Base-by-base conservation (phyloP, 1,140 invertebrate genomes). In the Tribolium castaneum region DNA sequence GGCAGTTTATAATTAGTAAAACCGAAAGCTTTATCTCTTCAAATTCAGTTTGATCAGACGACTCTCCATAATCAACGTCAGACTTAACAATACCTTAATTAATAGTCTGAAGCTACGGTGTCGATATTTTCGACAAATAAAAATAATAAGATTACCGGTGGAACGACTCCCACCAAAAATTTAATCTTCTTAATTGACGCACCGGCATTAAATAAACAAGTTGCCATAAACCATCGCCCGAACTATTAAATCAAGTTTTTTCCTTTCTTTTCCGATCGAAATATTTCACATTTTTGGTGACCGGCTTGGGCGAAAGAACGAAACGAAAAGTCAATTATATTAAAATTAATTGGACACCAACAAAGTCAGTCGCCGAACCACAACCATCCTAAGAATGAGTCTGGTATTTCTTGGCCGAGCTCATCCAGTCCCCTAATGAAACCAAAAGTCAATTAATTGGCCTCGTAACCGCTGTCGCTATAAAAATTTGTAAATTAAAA, bases 301-400 rank as follows among this genome's bases (percentile, higher is more conserved):
- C 76, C 30, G 34, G 62, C 50, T 70, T 52, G 54, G 71, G 76
- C 76, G 25, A 72, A 54, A 56, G 70, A 73, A 71, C 70, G 76
- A 66, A 77, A 62, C 66, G 66, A 73, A 77, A 77, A 73, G 66
- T 62, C 71, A 78, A 78, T 78, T 78, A 78, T 71, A 78, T 73
- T 78, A 78, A 78, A 78, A 78, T 78, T 78, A 78, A 78, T 78
- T 78, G 77, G 77, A 74, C 71, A 62, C 45, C 45, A 54, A 78
- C 77, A 78, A 78, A 75, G 77, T 74, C 56, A 75, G 66, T 70
- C 78, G 75, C 72, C 62, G 66, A 77, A 71, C 73, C 50, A 56
- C 19, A 77, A 73, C 72, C 73, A 77, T 77, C 54, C 70, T 4
- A 45, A 75, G 75, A 79, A 73, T 79, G 76, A 59, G 76, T 72